Percentiles rank a stretch among this genome's conserved stretches.
These are phyloP conservation scores for Aphidoletes aphidimyza DNA, from an alignment of 2,888 invertebrate species.

Conservation along the genomic window DNA sequence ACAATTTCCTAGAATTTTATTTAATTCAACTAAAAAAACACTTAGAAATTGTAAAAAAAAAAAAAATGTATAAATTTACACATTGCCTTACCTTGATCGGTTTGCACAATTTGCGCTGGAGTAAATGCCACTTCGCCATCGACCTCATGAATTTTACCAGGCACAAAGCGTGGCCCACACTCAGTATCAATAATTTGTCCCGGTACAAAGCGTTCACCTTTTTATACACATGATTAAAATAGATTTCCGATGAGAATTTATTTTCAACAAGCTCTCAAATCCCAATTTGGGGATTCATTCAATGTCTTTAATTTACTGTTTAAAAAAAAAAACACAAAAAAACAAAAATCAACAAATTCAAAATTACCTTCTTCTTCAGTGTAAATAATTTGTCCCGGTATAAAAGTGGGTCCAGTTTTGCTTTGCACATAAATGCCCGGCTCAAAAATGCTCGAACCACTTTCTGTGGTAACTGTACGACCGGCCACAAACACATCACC, in stretches of 20 bases:
- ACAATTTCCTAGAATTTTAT: too few species aligned
- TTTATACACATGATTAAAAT: too few species aligned
- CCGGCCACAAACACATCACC: conserved; percentile 81
- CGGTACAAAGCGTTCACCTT: conserved; percentile 68
- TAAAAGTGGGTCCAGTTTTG: conserved; percentile 79
- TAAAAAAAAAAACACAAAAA: too few species aligned
- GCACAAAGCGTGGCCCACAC: conserved; percentile 76
- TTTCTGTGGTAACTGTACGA: conserved; percentile 77
- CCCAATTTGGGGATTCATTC: too few species aligned
- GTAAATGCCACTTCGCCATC: conserved; percentile 79
- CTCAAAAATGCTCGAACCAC: conserved; percentile 76
- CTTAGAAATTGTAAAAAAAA: not conserved
- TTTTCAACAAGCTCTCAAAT: too few species aligned
- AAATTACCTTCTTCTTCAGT: conserved; percentile 66
- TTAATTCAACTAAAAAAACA: too few species aligned
- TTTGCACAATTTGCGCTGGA: conserved; percentile 81
- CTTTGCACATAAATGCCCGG: conserved; percentile 82
- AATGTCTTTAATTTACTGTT: too few species aligned
- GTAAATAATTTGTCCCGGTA: conserved; percentile 79
- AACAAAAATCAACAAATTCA: too few species aligned
- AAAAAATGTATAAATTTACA: not conserved
- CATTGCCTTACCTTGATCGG: conserved; percentile 67
- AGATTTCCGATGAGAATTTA: too few species aligned
- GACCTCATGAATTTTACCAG: conserved; percentile 78
- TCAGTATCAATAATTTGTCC: conserved; percentile 79